Percentiles rank a stretch among this genome's conserved stretches.
These are phyloP conservation scores for Passerina amoena DNA, from an alignment of 2,113 vertebrate species.

Conservation along the genomic window DNA sequence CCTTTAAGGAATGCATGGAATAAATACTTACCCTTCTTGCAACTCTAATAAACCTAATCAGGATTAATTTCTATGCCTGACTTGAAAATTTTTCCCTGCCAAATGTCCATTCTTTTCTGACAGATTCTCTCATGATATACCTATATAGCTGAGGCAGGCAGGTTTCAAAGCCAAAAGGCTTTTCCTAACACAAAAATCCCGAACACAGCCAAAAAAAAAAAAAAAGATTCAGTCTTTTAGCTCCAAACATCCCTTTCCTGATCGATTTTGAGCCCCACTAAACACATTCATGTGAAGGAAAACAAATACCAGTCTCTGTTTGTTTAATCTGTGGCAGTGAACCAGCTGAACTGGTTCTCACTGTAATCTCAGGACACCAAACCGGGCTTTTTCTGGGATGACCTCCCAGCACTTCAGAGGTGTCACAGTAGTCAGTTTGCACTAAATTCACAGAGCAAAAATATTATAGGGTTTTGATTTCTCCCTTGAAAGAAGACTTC, in stretches of 20 bases:
- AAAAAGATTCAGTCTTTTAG: background rate
- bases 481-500: background rate
- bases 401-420: background rate
- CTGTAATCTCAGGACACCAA: background rate
- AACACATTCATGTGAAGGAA: slow-evolving; percentile 26
- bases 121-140: background rate
- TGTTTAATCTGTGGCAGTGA: background rate
- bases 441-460: background rate
- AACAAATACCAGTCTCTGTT: slow-evolving; percentile 6
- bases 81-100: background rate
- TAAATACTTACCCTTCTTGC: background rate
- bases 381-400: background rate
- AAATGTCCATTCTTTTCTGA: background rate
- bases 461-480: background rate
- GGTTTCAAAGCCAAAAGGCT: background rate
- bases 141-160: background rate
- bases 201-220: background rate
- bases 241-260: background rate
- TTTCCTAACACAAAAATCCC: background rate
- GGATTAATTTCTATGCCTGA: background rate
- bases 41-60: background rate
- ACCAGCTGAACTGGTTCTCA: slow-evolving; percentile 12
- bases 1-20: background rate
- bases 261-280: slow-evolving; percentile 4
- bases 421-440: background rate